Percentiles rank a stretch among this genome's conserved stretches.
Conservation (phyloP, 2,113 vertebrate species). For the Telmatochromis bifrenatus region DNA sequence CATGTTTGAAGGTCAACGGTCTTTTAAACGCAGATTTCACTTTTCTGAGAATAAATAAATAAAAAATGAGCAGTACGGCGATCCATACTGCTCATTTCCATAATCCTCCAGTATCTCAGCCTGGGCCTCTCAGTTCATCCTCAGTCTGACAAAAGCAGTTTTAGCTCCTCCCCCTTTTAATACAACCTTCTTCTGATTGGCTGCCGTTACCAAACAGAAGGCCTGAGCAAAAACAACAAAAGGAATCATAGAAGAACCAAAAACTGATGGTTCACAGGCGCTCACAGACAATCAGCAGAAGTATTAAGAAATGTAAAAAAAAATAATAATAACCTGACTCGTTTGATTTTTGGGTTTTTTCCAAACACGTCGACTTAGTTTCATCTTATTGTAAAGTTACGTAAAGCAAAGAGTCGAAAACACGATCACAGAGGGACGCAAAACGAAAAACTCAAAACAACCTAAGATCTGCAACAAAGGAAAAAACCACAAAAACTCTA, state of each 20-base stretch:
- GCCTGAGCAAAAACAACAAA: not conserved
- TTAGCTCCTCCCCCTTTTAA: not conserved
- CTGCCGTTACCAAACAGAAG: not conserved
- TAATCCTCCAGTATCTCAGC: not conserved
- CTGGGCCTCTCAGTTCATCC: not conserved
- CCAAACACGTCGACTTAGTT: not conserved
- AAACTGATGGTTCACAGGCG: not conserved
- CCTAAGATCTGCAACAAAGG: not conserved
- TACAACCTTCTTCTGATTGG: not conserved
- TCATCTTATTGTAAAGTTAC: not conserved
- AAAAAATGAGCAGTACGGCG: not conserved
- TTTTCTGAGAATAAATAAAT: not conserved
- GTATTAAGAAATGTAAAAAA: not conserved
- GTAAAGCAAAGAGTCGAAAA: not conserved
- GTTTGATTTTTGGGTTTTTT: not conserved
- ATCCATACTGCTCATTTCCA: not conserved
- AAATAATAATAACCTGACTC: not conserved
- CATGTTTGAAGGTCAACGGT: not conserved
- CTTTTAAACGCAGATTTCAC: not conserved
- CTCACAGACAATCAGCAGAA: not conserved
- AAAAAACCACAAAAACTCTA: not conserved
- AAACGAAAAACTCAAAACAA: not conserved
- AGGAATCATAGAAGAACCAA: not conserved
- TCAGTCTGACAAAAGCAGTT: not conserved
- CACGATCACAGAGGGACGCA: not conserved